Percentiles rank a stretch among this genome's conserved stretches.
phyloP scores from a whole-genome alignment of 2,113 vertebrate species.

The Callionymus lyra region DNA sequence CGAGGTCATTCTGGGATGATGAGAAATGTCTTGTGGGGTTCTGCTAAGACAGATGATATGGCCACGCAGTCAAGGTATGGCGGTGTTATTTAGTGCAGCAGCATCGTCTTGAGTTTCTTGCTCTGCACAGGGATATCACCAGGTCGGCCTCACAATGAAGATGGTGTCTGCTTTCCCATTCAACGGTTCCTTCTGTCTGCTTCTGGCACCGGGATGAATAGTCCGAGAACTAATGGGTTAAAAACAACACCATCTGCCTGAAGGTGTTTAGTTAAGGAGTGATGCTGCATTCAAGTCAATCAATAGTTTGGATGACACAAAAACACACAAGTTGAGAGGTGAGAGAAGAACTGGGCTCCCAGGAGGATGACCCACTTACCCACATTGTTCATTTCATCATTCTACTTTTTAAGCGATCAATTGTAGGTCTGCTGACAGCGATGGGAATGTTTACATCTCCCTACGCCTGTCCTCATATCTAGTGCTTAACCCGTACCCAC shows the following conservation, averaged over 20 bases:
- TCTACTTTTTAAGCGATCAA: slow-evolving; percentile 32
- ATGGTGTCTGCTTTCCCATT: slow-evolving; percentile 60
- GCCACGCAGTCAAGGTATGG: slow-evolving; percentile 39
- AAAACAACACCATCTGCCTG: slow-evolving; percentile 6
- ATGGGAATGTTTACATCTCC: slow-evolving; percentile 59
- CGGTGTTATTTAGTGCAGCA: slow-evolving; percentile 39
- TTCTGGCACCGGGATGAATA: slow-evolving; percentile 20
- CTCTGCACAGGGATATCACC: slow-evolving; percentile 45
- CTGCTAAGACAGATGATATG: slow-evolving; percentile 35
- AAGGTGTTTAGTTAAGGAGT: slow-evolving; percentile 35
- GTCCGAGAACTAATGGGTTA: slow-evolving; percentile 15
- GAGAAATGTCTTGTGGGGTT: slow-evolving; percentile 28
- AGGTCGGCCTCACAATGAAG: slow-evolving; percentile 40
- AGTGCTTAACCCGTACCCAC: slow-evolving; percentile 49
- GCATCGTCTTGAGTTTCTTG: slow-evolving; percentile 45
- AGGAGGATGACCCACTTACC: slow-evolving; percentile 8
- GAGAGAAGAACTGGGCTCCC: slow-evolving; percentile 1
- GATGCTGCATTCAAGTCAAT: slow-evolving; percentile 14
- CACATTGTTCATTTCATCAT: slow-evolving; percentile 18
- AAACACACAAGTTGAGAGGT: slow-evolving; percentile 8
- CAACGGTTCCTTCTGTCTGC: slow-evolving; percentile 28
- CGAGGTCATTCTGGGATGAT: slow-evolving; percentile 33
- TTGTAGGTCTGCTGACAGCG: slow-evolving; percentile 41
- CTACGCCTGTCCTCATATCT: slow-evolving; percentile 49
- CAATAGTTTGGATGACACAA: slow-evolving; percentile 15